Conservation (phyloP, 2,113 vertebrate genomes). For the Eupsittula cactorum region DNA sequence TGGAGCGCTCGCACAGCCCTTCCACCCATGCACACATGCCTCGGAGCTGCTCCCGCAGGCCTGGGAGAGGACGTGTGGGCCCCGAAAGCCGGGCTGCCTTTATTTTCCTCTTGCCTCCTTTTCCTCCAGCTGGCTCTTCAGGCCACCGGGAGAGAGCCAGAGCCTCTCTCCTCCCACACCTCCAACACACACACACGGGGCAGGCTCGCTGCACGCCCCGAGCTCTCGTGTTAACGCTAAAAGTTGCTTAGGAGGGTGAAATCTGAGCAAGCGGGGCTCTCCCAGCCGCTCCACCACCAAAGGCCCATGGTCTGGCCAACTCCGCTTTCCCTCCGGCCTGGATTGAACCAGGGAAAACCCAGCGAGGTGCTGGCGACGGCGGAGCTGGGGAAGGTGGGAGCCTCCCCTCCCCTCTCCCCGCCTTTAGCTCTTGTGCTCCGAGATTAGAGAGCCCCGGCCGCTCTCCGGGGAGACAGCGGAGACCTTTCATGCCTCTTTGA, state of each 20-base stretch:
- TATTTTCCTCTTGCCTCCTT: background rate
- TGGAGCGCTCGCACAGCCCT: fast-evolving
- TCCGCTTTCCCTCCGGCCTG: background rate
- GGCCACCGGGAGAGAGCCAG: conserved; percentile 27
- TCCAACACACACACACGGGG: background rate
- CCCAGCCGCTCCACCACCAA: background rate
- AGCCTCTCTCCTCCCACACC: conserved; percentile 37
- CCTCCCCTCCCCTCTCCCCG: background rate
- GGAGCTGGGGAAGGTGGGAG: background rate
- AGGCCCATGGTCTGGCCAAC: background rate
- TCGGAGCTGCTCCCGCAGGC: conserved; percentile 1
- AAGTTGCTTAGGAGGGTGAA: conserved; percentile 56
- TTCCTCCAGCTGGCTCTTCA: conserved; percentile 31
- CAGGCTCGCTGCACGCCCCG: background rate
- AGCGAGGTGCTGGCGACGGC: background rate
- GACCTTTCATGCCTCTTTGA: conserved; percentile 50
- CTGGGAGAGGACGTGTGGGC: conserved; percentile 22
- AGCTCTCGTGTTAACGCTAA: background rate
- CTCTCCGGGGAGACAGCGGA: conserved; percentile 20
- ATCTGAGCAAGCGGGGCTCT: background rate
- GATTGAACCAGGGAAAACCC: background rate
- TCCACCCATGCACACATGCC: background rate
- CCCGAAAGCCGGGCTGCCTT: background rate
- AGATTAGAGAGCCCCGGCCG: conserved; percentile 12
- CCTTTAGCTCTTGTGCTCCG: background rate